Base-by-base conservation (phyloP, 2,797 vertebrate species). In the Mormyrus proboscirostris region DNA sequence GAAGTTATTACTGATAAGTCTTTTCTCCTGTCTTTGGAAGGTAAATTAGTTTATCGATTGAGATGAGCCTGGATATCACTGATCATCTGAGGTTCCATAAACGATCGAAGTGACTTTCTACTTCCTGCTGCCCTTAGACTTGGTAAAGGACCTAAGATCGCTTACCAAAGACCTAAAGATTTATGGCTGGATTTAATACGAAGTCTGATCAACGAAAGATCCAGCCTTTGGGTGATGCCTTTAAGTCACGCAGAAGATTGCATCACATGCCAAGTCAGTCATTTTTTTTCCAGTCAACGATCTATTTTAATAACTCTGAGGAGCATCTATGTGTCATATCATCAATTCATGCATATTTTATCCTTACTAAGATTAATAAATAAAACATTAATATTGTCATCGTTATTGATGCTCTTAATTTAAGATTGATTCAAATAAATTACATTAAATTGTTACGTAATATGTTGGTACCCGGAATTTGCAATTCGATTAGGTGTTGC, bases 291-390 rank as follows among this genome's bases (percentile, higher is more conserved):
- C 41, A 79, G 2, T 44, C 16, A 79, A 44, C 16, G 73, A 19
- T 79, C 19, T 44, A 79, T 79, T 79, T 79, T 79, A 79, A 44
- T 19, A 79, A 9, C 19, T 79, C 10, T 19, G 73, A 44, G 16
- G 16, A 79, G 38, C 41, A 79, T 79, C 73, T 79, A n/a, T 79
- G 38, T 79, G 73, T 44, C 73, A 79, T 44, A 29, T 16, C 38
- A 79, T 79, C n/a, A 79, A 79, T 79, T 7, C 38, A n/a, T 79
- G 73, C 73, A 79, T 79, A 10, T 79, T 79, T 79, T 44, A 79
- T 44, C 73, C 14, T 79, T 79, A 79, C 38, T 79, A 79, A 79
- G 73, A 47, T 79, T 79, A 79, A 79, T 79, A 44, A 79, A 79
- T 79, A 79, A 79, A 79, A 79, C 73, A 79, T 79, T n/a, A 79